Percentiles rank a stretch among this genome's conserved stretches.
Evolutionary conservation across 2,113 vertebrate genomes (phyloP).

Genomic region (Tauraco erythrolophus): DNA sequence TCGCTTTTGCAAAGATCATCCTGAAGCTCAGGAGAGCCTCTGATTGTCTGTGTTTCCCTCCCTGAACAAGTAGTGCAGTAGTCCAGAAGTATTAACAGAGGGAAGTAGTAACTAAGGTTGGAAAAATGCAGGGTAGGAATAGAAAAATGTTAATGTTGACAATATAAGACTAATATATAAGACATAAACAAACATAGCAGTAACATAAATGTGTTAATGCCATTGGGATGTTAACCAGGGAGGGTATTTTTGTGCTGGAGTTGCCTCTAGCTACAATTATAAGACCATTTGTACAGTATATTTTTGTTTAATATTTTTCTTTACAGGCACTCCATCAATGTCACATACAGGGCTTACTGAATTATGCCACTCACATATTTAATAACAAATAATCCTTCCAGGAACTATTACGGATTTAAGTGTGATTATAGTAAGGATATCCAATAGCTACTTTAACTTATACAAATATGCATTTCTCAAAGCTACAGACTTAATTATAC

Average conservation of each 20-base stretch:
- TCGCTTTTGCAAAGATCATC: not conserved
- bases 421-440: constrained; percentile 27
- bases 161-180: not conserved
- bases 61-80: not conserved
- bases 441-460: constrained; percentile 27
- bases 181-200: not conserved
- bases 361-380: constrained; percentile 48
- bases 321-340: constrained; percentile 6
- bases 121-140: not conserved
- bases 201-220: not conserved
- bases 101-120: not conserved
- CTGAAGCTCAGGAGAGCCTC: not conserved
- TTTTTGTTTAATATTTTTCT: constrained; percentile 42
- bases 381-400: constrained; percentile 54
- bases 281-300: constrained; percentile 12
- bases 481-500: constrained; percentile 15
- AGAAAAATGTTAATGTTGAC: not conserved
- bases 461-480: constrained; percentile 11
- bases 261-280: constrained; percentile 37
- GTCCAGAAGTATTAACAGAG: not conserved
- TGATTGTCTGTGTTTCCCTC: not conserved
- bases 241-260: constrained; percentile 6
- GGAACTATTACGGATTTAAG: constrained; percentile 35
- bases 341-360: constrained; percentile 16
- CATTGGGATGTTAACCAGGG: not conserved